A percentile compares a stretch with the other conserved stretches of the same genome.
These are phyloP conservation scores for Pampusana beccarii DNA, from an alignment of 2,113 vertebrate genomes.

Conservation along the genomic window DNA sequence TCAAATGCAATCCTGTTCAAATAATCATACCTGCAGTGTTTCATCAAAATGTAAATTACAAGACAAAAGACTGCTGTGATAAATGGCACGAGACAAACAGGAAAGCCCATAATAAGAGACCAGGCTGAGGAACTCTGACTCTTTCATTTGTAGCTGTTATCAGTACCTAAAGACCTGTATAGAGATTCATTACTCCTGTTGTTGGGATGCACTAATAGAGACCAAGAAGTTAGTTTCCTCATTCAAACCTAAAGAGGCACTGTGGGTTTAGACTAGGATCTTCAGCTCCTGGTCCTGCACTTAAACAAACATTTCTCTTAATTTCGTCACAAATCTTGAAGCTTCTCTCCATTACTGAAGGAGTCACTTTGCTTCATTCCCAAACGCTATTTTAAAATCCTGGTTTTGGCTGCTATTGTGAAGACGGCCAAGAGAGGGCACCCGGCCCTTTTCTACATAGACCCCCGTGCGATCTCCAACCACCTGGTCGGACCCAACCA, in stretches of 20 bases:
- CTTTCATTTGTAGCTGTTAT: background rate
- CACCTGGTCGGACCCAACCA: too few species aligned
- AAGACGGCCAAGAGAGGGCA: conserved; percentile 50
- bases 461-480: background rate
- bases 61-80: background rate
- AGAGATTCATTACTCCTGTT: background rate
- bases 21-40: background rate
- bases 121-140: background rate
- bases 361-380: too few species aligned
- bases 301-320: background rate
- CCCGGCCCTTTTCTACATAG: background rate
- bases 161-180: background rate
- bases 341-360: background rate
- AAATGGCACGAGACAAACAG: background rate
- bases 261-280: background rate
- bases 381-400: rapidly evolving
- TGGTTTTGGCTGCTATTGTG: background rate
- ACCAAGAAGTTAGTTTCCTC: background rate
- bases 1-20: background rate
- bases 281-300: background rate
- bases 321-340: background rate
- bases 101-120: background rate
- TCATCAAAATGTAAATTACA: conserved; percentile 23
- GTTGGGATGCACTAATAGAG: background rate
- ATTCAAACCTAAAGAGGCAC: background rate